These are phyloP conservation scores for Drosophila pseudoobscura DNA, from an alignment of 1,140 invertebrate genomes.

Conservation along the genomic window DNA sequence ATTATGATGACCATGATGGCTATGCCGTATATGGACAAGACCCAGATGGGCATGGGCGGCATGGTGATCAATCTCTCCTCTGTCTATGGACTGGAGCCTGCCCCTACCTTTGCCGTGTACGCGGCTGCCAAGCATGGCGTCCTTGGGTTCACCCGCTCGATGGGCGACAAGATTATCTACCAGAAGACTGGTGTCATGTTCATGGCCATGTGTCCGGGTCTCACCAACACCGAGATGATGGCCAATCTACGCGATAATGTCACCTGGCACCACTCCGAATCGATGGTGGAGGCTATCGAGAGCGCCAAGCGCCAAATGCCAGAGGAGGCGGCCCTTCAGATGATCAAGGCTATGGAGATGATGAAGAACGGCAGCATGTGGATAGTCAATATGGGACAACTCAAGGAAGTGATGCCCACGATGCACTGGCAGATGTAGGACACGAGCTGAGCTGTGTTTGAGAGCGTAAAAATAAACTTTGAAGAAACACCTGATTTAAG, in stretches of 20 bases:
- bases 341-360: constrained; percentile 71
- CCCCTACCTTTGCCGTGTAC: constrained; percentile 83
- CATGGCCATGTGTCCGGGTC: constrained; percentile 69
- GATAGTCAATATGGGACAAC: constrained; percentile 64
- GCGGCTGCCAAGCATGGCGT: constrained; percentile 84
- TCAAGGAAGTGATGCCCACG: constrained; percentile 66
- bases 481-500: too few species aligned
- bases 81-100: constrained; percentile 84
- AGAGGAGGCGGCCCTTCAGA: constrained; percentile 66
- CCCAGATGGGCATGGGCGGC: constrained; percentile 86
- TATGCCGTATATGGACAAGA: constrained; percentile 84
- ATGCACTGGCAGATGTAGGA: constrained; percentile 72
- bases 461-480: constrained; percentile 3
- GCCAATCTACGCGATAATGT: constrained; percentile 74
- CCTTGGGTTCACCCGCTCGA: constrained; percentile 84
- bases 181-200: constrained; percentile 71
- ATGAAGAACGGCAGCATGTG: constrained; percentile 77
- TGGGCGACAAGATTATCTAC: constrained; percentile 67
- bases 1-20: constrained; percentile 63
- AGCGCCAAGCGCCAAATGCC: constrained; percentile 72
- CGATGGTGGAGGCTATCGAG: constrained; percentile 64
- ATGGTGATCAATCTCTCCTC: constrained; percentile 87
- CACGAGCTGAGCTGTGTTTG: too few species aligned
- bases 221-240: constrained; percentile 72
- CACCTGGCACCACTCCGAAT: constrained; percentile 63